phyloP scores from a whole-genome alignment of 2,888 invertebrate species.

The Lamellibrachia columna region DNA sequence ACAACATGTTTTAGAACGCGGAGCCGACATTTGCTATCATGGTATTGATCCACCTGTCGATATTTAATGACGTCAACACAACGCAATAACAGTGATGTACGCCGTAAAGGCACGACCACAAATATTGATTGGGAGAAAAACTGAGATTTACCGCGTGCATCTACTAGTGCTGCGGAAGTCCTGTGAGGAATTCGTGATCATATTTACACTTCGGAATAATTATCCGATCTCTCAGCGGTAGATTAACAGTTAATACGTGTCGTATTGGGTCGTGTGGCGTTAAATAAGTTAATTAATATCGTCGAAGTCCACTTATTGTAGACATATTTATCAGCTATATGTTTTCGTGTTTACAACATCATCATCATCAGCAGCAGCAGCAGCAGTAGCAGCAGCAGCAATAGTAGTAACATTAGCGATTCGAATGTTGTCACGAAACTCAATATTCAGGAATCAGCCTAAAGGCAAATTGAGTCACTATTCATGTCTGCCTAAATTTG shows the following conservation, averaged over 20 bases:
- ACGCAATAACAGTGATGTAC: not conserved
- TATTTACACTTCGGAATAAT: not conserved
- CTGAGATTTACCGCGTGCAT: not conserved
- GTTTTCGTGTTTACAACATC: not conserved
- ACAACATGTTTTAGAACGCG: not conserved
- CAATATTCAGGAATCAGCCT: too few relatives aligned
- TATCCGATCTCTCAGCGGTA: not conserved
- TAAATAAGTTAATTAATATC: conserved; percentile 1
- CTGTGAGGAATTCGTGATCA: conserved; percentile 1
- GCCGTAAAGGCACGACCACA: not conserved
- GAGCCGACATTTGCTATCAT: not conserved
- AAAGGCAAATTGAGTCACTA: too few relatives aligned
- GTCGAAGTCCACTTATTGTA: not conserved
- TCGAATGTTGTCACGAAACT: too few relatives aligned
- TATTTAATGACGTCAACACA: conserved; percentile 16
- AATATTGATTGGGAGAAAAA: not conserved
- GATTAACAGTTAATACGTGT: not conserved
- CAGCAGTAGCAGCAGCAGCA: too few relatives aligned
- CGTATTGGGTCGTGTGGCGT: not conserved
- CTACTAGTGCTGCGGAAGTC: not conserved
- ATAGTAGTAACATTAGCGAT: too few relatives aligned
- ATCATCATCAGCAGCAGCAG: too few relatives aligned
- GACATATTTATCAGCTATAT: not conserved
- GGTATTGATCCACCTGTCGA: not conserved
- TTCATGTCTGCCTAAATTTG: too few relatives aligned